Evolutionary conservation across 2,888 invertebrate genomes (phyloP).

Genomic region (Capitulum mitella): DNA sequence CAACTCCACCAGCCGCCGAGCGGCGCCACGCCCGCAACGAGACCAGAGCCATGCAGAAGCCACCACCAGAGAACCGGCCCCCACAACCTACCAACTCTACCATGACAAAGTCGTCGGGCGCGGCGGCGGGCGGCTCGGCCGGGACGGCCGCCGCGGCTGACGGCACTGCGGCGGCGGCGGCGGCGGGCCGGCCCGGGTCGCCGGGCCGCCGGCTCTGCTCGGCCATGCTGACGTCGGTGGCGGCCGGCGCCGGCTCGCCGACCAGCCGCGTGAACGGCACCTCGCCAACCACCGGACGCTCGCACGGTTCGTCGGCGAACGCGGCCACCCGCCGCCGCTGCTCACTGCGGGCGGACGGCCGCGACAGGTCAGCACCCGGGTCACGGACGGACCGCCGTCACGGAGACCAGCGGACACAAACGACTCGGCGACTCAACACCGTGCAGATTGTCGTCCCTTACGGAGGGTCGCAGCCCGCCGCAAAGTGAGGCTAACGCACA

Average conservation of each 20-base stretch:
- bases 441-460: no score
- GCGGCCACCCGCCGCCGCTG: slow-evolving; percentile 10
- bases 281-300: not conserved
- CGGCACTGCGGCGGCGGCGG: slow-evolving; percentile 29
- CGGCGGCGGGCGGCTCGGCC: slow-evolving; percentile 48
- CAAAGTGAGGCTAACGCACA: no score
- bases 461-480: no score
- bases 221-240: slow-evolving; percentile 27
- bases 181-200: slow-evolving; percentile 29
- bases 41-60: slow-evolving; percentile 1
- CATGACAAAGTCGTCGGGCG: slow-evolving; percentile 60
- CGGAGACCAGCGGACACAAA: no score
- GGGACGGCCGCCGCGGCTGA: slow-evolving; percentile 31
- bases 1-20: no score
- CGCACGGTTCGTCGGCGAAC: not conserved
- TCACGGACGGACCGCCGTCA: no score
- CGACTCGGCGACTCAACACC: no score
- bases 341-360: not conserved
- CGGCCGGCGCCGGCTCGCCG: slow-evolving; percentile 28
- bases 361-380: no score
- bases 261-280: slow-evolving; percentile 17
- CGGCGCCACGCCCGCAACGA: no score
- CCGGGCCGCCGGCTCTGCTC: not conserved
- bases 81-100: slow-evolving; percentile 59
- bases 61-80: no score